phyloP scores from a whole-genome alignment of 2,888 invertebrate genomes.

The Scaptodrosophila latifasciaeformis region DNA sequence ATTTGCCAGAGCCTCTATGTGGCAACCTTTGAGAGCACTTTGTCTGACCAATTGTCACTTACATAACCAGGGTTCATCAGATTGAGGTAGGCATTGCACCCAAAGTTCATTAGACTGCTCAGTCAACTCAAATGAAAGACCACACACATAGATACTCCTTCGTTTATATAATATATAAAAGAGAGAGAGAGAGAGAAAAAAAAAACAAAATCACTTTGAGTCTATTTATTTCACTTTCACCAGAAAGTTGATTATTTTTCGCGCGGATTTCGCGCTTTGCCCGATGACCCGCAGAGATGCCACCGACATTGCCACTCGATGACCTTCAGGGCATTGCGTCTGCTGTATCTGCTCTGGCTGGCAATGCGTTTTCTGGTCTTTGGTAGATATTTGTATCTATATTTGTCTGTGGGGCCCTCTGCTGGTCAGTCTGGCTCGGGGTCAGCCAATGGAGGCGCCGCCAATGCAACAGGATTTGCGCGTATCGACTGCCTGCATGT shows the following conservation, averaged over 20 bases:
- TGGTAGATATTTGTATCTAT: not conserved
- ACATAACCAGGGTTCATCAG: too few relatives aligned
- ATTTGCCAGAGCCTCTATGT: too few relatives aligned
- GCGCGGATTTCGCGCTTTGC: slow-evolving; percentile 37
- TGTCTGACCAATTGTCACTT: too few relatives aligned
- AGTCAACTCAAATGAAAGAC: too few relatives aligned
- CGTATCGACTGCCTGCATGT: slow-evolving; percentile 35
- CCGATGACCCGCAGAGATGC: slow-evolving; percentile 21
- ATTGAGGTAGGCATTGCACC: too few relatives aligned
- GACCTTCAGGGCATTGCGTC: slow-evolving; percentile 32
- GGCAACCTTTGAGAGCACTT: too few relatives aligned
- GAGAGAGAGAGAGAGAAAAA: not conserved
- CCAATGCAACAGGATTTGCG: slow-evolving; percentile 37
- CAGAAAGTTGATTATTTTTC: slow-evolving; percentile 61
- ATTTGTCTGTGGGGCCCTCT: slow-evolving; percentile 6
- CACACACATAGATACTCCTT: too few relatives aligned
- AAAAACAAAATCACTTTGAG: slow-evolving; percentile 5
- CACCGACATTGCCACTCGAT: slow-evolving; percentile 36
- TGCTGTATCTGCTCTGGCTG: slow-evolving; percentile 16
- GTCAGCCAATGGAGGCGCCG: not conserved
- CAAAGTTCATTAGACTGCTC: too few relatives aligned
- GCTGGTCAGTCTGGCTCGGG: not conserved
- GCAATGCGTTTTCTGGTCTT: slow-evolving; percentile 7
- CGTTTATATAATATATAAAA: too few relatives aligned
- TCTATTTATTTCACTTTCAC: slow-evolving; percentile 59